Conservation (phyloP, 2,888 invertebrate genomes). For the Hesperia comma region DNA sequence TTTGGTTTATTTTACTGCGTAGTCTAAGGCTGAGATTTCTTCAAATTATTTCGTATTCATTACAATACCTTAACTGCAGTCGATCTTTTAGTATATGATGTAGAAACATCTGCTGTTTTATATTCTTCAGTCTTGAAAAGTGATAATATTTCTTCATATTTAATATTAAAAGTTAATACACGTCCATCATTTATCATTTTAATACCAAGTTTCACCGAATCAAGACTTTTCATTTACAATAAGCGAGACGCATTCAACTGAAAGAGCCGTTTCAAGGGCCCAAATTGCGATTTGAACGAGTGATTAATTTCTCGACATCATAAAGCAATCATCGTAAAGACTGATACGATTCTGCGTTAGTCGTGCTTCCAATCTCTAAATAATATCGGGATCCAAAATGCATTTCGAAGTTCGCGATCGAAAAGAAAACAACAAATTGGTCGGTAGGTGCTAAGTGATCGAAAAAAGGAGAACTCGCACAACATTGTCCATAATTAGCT, state of each 20-base stretch:
- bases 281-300: constrained; percentile 35
- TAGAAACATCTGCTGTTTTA: too few relatives aligned
- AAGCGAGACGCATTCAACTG: constrained; percentile 23
- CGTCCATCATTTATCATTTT: constrained; percentile 25
- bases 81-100: neutral
- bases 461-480: constrained; percentile 61
- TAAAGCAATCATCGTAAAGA: constrained; percentile 35
- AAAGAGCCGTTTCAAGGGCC: constrained; percentile 31
- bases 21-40: constrained; percentile 9
- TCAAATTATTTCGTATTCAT: neutral
- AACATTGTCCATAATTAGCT: constrained; percentile 77
- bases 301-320: constrained; percentile 36
- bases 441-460: constrained; percentile 74
- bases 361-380: constrained; percentile 41
- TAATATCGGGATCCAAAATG: constrained; percentile 45
- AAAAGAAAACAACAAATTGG: constrained; percentile 70
- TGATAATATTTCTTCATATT: neutral
- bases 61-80: neutral
- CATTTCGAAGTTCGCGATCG: constrained; percentile 41
- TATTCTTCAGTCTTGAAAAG: neutral
- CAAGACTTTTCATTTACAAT: constrained; percentile 31
- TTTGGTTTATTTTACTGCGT: constrained; percentile 21
- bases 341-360: constrained; percentile 27
- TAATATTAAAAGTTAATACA: constrained; percentile 13
- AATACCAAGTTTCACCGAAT: constrained; percentile 23